Evolutionary conservation across 2,888 invertebrate genomes (phyloP).

Genomic region (Cantharis nigra): DNA sequence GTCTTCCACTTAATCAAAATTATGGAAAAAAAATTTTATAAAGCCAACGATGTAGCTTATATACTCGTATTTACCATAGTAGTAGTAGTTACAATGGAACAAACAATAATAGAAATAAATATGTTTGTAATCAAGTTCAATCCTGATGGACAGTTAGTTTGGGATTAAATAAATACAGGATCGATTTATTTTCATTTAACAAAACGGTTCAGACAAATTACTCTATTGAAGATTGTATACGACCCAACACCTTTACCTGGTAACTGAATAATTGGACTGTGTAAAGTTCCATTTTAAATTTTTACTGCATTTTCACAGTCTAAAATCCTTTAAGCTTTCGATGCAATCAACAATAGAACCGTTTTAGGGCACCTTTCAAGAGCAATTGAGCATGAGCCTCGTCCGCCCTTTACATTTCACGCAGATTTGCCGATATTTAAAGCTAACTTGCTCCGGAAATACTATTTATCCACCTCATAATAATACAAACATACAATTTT

Average conservation of each 20-base stretch:
- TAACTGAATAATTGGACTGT: slow-evolving; percentile 13
- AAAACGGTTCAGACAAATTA: slow-evolving; percentile 51
- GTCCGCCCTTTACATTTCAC: slow-evolving; percentile 54
- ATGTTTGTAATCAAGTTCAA: slow-evolving; percentile 27
- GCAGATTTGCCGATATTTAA: slow-evolving; percentile 54
- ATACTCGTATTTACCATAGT: no score
- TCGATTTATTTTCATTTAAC: slow-evolving; percentile 34
- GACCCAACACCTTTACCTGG: slow-evolving; percentile 46
- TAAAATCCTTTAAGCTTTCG: slow-evolving; percentile 7
- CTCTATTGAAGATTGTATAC: slow-evolving; percentile 46
- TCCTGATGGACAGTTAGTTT: slow-evolving; percentile 40
- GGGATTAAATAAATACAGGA: slow-evolving; percentile 40
- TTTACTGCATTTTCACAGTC: slow-evolving; percentile 31
- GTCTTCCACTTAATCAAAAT: neutral
- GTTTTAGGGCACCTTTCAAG: slow-evolving; percentile 41
- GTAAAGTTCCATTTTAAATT: neutral
- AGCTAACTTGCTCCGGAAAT: slow-evolving; percentile 27
- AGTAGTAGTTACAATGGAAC: neutral
- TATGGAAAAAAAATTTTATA: neutral
- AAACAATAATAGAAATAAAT: slow-evolving; percentile 4
- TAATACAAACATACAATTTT: slow-evolving; percentile 17
- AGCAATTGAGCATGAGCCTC: slow-evolving; percentile 53
- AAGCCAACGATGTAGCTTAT: neutral
- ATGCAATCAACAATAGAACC: slow-evolving; percentile 19
- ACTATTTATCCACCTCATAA: slow-evolving; percentile 20